Percentiles rank a stretch among this genome's conserved stretches.
Evolutionary conservation across 2,888 invertebrate species (phyloP).

Genomic region (Periphyllus acericola): DNA sequence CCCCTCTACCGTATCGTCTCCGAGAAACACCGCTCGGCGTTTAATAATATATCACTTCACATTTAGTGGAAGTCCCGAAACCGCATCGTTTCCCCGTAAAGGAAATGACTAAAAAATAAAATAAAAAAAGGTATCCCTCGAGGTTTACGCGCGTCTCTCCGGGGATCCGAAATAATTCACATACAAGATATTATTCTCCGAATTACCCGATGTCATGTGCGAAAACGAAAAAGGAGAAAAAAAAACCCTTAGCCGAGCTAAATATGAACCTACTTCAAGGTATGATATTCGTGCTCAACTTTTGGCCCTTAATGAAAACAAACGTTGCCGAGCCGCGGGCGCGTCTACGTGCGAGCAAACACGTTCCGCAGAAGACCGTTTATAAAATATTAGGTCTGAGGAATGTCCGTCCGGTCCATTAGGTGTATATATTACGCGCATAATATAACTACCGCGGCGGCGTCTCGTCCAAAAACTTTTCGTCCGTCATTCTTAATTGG

Average conservation of each 20-base stretch:
- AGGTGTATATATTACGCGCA: not conserved
- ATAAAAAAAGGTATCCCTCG: not conserved
- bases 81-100: not conserved
- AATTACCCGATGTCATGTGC: not conserved
- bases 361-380: not conserved
- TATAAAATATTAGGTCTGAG: not conserved
- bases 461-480: not conserved
- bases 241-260: not conserved
- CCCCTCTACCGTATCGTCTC: no score
- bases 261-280: not conserved
- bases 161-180: slow-evolving; percentile 13
- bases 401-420: not conserved
- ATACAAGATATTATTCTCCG: not conserved
- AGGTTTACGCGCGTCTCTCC: not conserved
- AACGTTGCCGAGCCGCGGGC: not conserved
- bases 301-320: slow-evolving; percentile 24
- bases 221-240: not conserved
- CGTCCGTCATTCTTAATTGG: not conserved
- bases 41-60: not conserved
- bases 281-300: not conserved
- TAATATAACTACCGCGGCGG: not conserved
- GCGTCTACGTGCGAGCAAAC: not conserved
- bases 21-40: not conserved
- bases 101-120: not conserved
- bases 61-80: not conserved